phyloP scores from a whole-genome alignment of 2,113 vertebrate species.

The Thomomys bottae region DNA sequence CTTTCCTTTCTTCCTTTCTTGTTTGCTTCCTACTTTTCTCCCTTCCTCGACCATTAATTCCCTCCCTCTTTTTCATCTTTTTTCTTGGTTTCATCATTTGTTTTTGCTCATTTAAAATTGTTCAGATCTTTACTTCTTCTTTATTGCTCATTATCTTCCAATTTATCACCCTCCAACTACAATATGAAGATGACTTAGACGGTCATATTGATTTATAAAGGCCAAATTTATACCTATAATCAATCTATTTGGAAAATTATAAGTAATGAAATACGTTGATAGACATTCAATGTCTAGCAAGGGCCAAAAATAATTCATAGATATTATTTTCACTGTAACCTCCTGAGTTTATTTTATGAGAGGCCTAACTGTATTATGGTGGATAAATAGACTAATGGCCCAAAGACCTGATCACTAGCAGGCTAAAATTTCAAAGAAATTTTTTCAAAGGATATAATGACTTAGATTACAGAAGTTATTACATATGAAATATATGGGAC shows the following conservation, averaged over 20 bases:
- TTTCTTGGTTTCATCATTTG: neutral
- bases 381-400: no score
- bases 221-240: neutral
- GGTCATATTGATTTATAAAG: no score
- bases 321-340: neutral
- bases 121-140: neutral
- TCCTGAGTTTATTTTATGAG: neutral
- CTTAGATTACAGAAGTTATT: neutral
- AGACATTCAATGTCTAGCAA: no score
- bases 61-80: neutral
- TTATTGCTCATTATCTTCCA: neutral
- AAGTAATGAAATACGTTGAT: no score
- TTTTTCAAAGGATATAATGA: neutral
- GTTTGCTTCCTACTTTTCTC: neutral
- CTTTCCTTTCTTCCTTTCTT: neutral
- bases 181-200: rapidly evolving
- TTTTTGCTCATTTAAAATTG: no score
- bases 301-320: neutral
- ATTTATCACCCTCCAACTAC: neutral
- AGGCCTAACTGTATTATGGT: no score
- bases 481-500: neutral
- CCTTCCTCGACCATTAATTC: neutral
- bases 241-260: neutral
- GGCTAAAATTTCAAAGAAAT: neutral
- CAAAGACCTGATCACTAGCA: no score